phyloP scores from a whole-genome alignment of 2,113 vertebrate genomes.

The Megaleporinus macrocephalus region DNA sequence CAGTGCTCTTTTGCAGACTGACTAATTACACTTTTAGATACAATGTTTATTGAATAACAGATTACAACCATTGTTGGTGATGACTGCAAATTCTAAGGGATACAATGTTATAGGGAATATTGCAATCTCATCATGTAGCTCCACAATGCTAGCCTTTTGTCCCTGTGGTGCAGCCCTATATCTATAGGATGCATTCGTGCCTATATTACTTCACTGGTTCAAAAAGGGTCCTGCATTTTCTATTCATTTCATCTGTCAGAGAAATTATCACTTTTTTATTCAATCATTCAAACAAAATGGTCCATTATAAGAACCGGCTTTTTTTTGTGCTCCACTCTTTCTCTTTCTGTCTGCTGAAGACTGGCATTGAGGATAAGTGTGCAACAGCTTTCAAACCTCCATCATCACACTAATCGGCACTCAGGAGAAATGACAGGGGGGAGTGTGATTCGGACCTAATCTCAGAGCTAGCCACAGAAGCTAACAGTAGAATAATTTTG shows the following conservation, averaged over 20 bases:
- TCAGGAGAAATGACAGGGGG: slow-evolving; percentile 66
- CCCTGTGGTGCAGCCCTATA: not conserved
- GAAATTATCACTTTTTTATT: slow-evolving; percentile 43
- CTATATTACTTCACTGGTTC: slow-evolving; percentile 37
- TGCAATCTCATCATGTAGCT: too few species aligned
- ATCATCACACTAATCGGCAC: slow-evolving; percentile 74
- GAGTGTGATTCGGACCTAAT: slow-evolving; percentile 73
- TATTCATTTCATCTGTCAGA: slow-evolving; percentile 22
- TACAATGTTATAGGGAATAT: too few species aligned
- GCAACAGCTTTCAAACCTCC: slow-evolving; percentile 60
- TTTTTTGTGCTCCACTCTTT: not conserved
- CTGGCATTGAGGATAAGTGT: slow-evolving; percentile 65
- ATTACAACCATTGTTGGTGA: too few species aligned
- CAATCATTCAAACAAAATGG: slow-evolving; percentile 49
- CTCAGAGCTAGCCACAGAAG: slow-evolving; percentile 64
- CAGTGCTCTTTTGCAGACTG: too few species aligned
- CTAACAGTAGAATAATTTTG: slow-evolving; percentile 71
- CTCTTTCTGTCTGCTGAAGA: slow-evolving; percentile 47
- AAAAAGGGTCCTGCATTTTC: slow-evolving; percentile 42
- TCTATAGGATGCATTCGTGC: not conserved
- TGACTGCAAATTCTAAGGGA: too few species aligned
- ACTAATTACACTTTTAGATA: too few species aligned
- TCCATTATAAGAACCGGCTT: slow-evolving; percentile 40
- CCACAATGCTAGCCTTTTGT: not conserved
- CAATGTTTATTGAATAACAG: too few species aligned